Evolutionary conservation across 1,140 invertebrate species (phyloP), one percentile per base, ranked within the genome.

Genomic region (Neuroterus valhalla): DNA sequence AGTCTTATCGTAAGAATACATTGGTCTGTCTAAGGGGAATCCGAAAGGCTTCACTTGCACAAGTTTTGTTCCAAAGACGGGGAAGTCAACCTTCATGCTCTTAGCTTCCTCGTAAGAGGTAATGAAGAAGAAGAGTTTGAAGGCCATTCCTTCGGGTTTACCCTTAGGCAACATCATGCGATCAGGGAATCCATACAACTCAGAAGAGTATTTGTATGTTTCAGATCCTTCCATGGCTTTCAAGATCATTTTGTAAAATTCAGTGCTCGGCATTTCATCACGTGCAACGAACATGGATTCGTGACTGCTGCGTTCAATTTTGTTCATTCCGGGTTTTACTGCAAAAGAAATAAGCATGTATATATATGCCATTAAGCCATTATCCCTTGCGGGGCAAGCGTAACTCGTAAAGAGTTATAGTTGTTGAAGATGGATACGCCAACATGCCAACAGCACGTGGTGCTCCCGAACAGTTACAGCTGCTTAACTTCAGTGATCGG

Each of bases 111-210:
- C 90, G 77, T 90, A 86, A 2, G 89, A 91, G 17, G 89, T 90
- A 0, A 94, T 89, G 38, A 91, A 87, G 15, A 93, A 91, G 79
- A 92, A 92, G 1, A 94, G 75, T 75, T 92, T 87, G 84, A 92
- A 92, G 8, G 91, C 86, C 88, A 94, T 91, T 81, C 93, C 93
- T 55, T 91, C 90, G 38, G 89, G 86, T 70, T 85, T 90, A 78
- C 94, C 93, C 70, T 86, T 93, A 42, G 94, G 93, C 14, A 94
- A 84, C 1, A 93, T 76, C 10, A 94, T 85, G 69, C 93, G 91
- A 3, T 91, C 88, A 12, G 93, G 93, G 87, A 92, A 93, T 70
- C 91, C 92, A 75, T 90, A 92, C 55, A 89, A 86, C n/a, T 79
- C 78, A 31, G 76, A 77, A 42, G 75, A 87, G 74, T 91, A 85